These are phyloP conservation scores for Lasioglossum leucozonium DNA, from an alignment of 2,888 invertebrate species.

Conservation along the genomic window DNA sequence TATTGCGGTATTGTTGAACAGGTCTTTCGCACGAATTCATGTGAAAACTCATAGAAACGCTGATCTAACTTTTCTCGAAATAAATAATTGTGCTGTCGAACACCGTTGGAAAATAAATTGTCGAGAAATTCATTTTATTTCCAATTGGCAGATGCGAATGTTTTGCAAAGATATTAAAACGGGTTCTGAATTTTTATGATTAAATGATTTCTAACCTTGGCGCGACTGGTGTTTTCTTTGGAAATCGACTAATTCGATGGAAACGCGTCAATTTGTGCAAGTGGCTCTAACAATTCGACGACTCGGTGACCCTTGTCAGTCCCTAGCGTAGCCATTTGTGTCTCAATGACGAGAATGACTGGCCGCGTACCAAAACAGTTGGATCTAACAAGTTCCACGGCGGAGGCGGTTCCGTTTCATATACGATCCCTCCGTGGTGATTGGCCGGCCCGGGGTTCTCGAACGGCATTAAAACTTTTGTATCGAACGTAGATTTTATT, in stretches of 20 bases:
- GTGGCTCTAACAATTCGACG: background rate
- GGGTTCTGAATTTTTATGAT: too few relatives aligned
- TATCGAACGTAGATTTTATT: conserved; percentile 19
- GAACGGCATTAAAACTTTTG: conserved; percentile 4
- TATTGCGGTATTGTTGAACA: background rate
- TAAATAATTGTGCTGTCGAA: too few relatives aligned
- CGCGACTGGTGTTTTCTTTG: background rate
- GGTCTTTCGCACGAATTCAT: too few relatives aligned
- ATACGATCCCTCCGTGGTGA: background rate
- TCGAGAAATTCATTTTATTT: background rate
- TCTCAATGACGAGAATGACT: background rate
- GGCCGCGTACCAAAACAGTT: background rate
- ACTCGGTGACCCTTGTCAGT: background rate
- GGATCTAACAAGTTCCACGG: background rate
- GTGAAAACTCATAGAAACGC: too few relatives aligned
- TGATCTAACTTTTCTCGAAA: too few relatives aligned
- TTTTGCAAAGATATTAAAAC: too few relatives aligned
- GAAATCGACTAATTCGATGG: background rate
- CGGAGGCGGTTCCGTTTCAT: background rate
- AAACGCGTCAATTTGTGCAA: background rate
- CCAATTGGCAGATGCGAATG: background rate
- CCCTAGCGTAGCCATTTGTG: background rate
- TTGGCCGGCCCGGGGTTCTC: background rate
- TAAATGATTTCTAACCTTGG: too few relatives aligned
- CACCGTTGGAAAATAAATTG: too few relatives aligned